Evolutionary conservation across 1,140 invertebrate species (phyloP), one percentile per base, ranked within the genome.

Genomic region (Trissolcus basalis): DNA sequence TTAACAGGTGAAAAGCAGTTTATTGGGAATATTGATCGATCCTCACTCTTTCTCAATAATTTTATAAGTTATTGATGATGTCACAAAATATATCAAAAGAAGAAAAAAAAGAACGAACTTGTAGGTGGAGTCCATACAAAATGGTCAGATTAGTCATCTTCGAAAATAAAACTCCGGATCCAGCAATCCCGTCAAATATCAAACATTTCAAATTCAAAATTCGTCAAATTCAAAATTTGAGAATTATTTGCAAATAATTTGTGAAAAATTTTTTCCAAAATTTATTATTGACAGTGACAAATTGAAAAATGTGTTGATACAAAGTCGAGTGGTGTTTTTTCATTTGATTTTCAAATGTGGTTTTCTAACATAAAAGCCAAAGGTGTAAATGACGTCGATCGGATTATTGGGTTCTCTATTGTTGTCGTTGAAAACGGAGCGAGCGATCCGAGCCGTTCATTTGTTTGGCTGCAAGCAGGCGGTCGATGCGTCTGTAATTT

Each of bases 401-500:
- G 44, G 4, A 55, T 55, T 47, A 39, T 61, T 64, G 47, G 33
- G 65, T 59, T 71, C 53, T 50, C 80, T 79, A 86, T 86, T 86
- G 84, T 86, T 81, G 71, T 59, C 72, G 45, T 59, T 54, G 60
- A 64, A 81, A 81, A 79, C 68, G 75, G 82, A 81, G 82, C 81
- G 39, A 83, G 85, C 82, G 84, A 86, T 84, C 84, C 80, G 68
- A 11, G 19, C 16, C 77, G 78, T 81, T 84, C 85, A 87, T 87
- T 87, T 87, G 83, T 86, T 85, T 84, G 82, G 68, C 81, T 81
- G 81, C 83, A 82, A 81, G 84, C 83, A 74, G 64, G 73, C 72
- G 70, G 64, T 71, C 54, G 58, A 64, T 16, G 51, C 80, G 80
- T 77, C 79, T 83, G 82, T 85, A 87, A 88, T 87, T 88, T 83